phyloP scores from a whole-genome alignment of 2,797 vertebrate species.

The Scolopax rusticola region DNA sequence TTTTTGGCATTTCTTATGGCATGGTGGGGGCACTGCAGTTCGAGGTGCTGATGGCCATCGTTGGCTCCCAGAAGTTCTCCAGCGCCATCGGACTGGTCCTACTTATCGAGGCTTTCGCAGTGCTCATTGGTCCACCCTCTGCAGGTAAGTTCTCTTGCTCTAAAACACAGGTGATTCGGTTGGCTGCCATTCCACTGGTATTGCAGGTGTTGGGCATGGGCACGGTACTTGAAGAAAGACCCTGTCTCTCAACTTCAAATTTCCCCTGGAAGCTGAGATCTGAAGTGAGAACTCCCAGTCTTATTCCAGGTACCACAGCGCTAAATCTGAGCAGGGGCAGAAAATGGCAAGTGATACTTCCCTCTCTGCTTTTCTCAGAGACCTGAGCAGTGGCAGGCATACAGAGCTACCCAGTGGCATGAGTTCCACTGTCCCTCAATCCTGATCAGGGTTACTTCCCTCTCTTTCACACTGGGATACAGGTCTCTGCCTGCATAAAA shows the following conservation, averaged over 20 bases:
- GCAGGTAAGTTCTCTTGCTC: slow-evolving; percentile 75
- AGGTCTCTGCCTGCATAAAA: neutral
- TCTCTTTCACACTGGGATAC: neutral
- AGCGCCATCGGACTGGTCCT: slow-evolving; percentile 85
- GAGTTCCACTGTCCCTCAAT: neutral
- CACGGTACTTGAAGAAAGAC: neutral
- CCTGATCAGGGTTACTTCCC: neutral
- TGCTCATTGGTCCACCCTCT: slow-evolving; percentile 85
- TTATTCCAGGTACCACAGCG: neutral
- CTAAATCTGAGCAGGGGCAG: neutral
- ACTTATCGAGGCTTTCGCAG: slow-evolving; percentile 81
- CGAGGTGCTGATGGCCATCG: slow-evolving; percentile 85
- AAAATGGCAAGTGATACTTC: neutral
- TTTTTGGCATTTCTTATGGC: slow-evolving; percentile 85
- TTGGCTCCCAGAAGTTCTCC: slow-evolving; percentile 83
- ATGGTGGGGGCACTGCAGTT: slow-evolving; percentile 88
- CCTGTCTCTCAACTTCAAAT: neutral
- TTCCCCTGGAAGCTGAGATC: neutral
- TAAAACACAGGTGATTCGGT: fast-evolving
- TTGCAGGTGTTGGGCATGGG: fast-evolving
- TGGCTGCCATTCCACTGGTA: neutral
- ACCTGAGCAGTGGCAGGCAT: neutral
- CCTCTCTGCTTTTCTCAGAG: neutral
- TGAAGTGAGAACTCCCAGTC: neutral
- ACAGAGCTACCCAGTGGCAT: neutral